Evolutionary conservation across 2,888 invertebrate genomes (phyloP).

Genomic region (Ametastegia equiseti): DNA sequence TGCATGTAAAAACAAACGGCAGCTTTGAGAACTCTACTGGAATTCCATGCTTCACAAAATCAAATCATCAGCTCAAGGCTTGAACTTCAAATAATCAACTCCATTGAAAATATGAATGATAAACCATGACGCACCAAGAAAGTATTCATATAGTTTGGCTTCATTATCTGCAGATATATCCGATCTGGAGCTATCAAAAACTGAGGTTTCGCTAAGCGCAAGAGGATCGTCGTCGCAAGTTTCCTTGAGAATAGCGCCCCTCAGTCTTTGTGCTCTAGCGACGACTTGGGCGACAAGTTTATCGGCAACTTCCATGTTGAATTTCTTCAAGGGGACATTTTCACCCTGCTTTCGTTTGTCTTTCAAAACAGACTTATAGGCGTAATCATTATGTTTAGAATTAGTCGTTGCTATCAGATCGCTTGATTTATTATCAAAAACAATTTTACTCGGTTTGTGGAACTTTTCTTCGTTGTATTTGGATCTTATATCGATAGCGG

Average conservation of each 20-base stretch:
- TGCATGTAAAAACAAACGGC: neutral
- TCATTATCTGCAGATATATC: constrained; percentile 56
- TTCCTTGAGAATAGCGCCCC: constrained; percentile 67
- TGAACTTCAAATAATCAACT: neutral
- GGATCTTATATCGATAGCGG: neutral
- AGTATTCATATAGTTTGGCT: constrained; percentile 63
- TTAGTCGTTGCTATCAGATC: constrained; percentile 51
- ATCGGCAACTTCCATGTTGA: constrained; percentile 62
- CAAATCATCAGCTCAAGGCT: neutral
- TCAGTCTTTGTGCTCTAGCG: constrained; percentile 66
- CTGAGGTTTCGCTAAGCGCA: constrained; percentile 59
- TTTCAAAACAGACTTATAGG: constrained; percentile 64
- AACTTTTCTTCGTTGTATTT: constrained; percentile 27
- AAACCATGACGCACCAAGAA: constrained; percentile 49
- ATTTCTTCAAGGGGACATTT: constrained; percentile 56
- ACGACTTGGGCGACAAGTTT: constrained; percentile 67
- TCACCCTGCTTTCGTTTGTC: constrained; percentile 56
- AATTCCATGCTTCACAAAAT: neutral
- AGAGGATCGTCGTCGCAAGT: constrained; percentile 61
- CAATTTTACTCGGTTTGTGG: constrained; percentile 10
- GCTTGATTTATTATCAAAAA: constrained; percentile 16
- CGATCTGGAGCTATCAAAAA: constrained; percentile 55
- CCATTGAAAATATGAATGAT: neutral
- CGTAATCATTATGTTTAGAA: constrained; percentile 55
- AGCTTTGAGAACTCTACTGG: neutral